These are phyloP conservation scores for Cacatua alba DNA, from an alignment of 2,113 vertebrate genomes.

Conservation along the genomic window DNA sequence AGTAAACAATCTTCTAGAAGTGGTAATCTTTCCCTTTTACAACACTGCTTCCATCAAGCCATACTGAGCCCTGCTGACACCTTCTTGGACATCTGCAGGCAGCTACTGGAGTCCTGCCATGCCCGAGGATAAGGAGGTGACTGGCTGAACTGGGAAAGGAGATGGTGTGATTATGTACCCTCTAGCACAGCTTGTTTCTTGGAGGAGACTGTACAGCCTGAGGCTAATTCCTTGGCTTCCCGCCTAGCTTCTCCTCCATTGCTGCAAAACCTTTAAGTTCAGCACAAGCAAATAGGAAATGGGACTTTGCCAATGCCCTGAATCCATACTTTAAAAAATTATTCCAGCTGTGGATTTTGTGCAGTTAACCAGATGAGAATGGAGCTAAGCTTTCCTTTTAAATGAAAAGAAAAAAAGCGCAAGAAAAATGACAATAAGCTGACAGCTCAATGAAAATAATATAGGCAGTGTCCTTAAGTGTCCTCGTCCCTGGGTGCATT, in stretches of 20 bases:
- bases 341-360: slow-evolving; percentile 8
- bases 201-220: slow-evolving; percentile 4
- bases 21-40: slow-evolving; percentile 6
- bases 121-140: slow-evolving; percentile 6
- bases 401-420: neutral
- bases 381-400: slow-evolving; percentile 12
- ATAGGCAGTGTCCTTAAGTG: slow-evolving; percentile 9
- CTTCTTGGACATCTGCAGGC: slow-evolving; percentile 39
- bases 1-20: neutral
- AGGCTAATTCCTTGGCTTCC: slow-evolving; percentile 52
- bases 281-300: neutral
- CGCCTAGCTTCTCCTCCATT: neutral
- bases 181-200: slow-evolving; percentile 22
- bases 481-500: neutral
- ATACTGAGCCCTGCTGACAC: slow-evolving; percentile 28
- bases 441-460: neutral
- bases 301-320: neutral
- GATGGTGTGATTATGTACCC: slow-evolving; percentile 8
- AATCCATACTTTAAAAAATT: neutral
- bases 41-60: slow-evolving; percentile 26
- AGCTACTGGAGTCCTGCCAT: slow-evolving; percentile 35
- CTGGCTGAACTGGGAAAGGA: neutral
- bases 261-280: neutral
- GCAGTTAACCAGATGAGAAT: neutral
- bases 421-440: neutral